phyloP scores from a whole-genome alignment of 2,113 vertebrate species.

The Bufo gargarizans region DNA sequence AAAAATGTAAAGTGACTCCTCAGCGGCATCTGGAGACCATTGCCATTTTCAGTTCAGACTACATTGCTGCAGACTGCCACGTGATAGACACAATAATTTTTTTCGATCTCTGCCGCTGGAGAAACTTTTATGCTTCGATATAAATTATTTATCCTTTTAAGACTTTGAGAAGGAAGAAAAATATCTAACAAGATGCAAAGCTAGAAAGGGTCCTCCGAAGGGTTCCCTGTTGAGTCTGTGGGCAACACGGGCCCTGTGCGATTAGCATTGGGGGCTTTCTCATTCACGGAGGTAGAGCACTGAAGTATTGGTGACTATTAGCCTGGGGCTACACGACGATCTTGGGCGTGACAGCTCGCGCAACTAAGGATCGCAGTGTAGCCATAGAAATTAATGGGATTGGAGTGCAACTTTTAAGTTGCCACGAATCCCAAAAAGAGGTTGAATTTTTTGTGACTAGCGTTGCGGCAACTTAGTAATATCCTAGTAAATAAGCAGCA shows the following conservation, averaged over 20 bases:
- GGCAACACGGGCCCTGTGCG: conserved; percentile 41
- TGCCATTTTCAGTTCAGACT: conserved; percentile 33
- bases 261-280: conserved; percentile 13
- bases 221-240: conserved; percentile 12
- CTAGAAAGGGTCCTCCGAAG: not conserved
- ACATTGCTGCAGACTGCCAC: not conserved
- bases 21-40: conserved; percentile 15
- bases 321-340: not conserved
- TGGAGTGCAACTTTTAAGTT: too few relatives aligned
- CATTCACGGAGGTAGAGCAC: conserved; percentile 20
- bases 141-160: conserved; percentile 57
- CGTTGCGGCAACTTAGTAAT: too few relatives aligned
- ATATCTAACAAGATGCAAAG: conserved; percentile 5
- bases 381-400: too few relatives aligned
- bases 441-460: too few relatives aligned
- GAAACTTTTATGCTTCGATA: conserved; percentile 54
- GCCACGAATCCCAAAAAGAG: too few relatives aligned
- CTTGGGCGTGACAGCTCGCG: too few relatives aligned
- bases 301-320: conserved; percentile 11
- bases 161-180: conserved; percentile 4
- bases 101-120: not conserved
- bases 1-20: conserved; percentile 30
- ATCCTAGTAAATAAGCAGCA: too few relatives aligned
- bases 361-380: too few relatives aligned
- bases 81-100: conserved; percentile 15